phyloP scores from a whole-genome alignment of 2,113 vertebrate genomes.

The Megaceryle torquata region DNA sequence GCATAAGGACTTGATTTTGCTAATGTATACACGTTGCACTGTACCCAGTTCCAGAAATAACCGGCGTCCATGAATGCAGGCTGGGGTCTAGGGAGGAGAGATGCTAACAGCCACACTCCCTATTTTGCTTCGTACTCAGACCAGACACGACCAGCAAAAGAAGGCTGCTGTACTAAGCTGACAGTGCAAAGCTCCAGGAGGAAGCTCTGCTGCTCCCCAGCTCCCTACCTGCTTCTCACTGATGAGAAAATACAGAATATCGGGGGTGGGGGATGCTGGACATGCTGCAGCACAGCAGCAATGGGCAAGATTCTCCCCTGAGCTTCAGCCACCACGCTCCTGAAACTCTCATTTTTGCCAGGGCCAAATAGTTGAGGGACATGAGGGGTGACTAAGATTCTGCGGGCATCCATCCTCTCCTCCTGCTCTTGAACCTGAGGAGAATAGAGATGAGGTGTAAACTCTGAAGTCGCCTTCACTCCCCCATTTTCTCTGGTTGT shows the following conservation, averaged over 20 bases:
- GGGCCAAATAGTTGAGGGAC: neutral
- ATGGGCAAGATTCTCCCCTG: neutral
- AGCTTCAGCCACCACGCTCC: neutral
- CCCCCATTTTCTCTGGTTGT: neutral
- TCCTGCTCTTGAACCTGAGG: neutral
- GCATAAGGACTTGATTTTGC: conserved; percentile 65
- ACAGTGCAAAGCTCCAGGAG: neutral
- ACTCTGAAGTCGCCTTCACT: neutral
- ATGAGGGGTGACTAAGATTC: neutral
- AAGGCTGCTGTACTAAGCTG: neutral
- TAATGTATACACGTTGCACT: conserved; percentile 58
- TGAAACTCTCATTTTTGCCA: neutral
- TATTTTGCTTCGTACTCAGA: neutral
- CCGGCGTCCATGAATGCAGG: neutral
- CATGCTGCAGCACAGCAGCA: neutral
- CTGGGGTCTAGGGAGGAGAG: conserved; percentile 39
- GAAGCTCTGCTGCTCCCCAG: neutral
- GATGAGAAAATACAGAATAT: neutral
- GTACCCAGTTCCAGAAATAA: conserved; percentile 54
- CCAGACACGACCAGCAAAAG: neutral
- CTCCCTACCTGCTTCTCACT: neutral
- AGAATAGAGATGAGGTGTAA: neutral
- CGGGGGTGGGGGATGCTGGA: neutral
- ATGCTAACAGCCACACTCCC: neutral
- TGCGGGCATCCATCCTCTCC: neutral